Evolutionary conservation across 2,113 vertebrate species (phyloP), one percentile per base, ranked within the genome.

Genomic region (Crotalus helleri): DNA sequence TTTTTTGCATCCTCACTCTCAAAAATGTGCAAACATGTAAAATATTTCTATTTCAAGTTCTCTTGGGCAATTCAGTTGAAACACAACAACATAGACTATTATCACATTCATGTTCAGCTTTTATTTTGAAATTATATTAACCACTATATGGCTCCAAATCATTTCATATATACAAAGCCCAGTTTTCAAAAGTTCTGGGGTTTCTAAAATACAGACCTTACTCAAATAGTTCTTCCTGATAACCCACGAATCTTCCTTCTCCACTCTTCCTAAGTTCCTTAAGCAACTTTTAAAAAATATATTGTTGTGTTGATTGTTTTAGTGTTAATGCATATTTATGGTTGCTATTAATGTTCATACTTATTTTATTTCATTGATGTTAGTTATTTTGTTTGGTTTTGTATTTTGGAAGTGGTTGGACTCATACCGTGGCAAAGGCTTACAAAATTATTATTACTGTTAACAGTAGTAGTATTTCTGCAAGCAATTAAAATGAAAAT

Each of bases 61-160:
- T 95, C 59, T 95, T n/a, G 93, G 89, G 94, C 24, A 92, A 15
- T 87, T 94, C 89, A 0, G 10, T 89, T 92, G 64, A 51, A 87
- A 5, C 69, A 53, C 2, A 94, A 94, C 0, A 8, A 91, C 58
- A 88, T 92, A 92, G 85, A 11, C 2, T 95, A 89, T 91, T 91
- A 81, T 94, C 87, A 69, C 39, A 19, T 93, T 90, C 92, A 92
- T 5, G 21, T 94, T 12, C 91, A 87, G 59, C 19, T 46, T 64
- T 9, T 90, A 58, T 61, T 94, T 86, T 92, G 57, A 96, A 96
- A 94, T 88, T 5, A 49, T 57, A 94, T n/a, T 4, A 39, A 92
- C 54, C 23, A 92, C 89, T 92, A 93, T 26, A 87, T 85, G 91
- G 92, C 49, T 95, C 93, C 64, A 95, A 93, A 95, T 51, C 12